A percentile compares a stretch with the other conserved stretches of the same genome.
These are phyloP conservation scores for Dasyurus viverrinus DNA, from an alignment of 2,113 vertebrate species.

Conservation along the genomic window DNA sequence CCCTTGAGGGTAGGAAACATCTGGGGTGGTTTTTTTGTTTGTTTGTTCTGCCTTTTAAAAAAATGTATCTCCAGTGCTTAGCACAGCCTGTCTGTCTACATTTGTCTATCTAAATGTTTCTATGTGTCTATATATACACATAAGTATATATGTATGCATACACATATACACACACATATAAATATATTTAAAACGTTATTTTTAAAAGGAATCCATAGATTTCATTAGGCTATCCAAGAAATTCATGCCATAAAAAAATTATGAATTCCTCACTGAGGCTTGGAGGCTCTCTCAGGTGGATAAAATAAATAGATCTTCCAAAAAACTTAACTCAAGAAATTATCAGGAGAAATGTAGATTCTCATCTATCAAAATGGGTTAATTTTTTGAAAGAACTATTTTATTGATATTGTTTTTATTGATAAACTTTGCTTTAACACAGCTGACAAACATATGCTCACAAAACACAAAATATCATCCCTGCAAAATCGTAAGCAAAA, in stretches of 20 bases:
- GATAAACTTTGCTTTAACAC: neutral
- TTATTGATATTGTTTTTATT: neutral
- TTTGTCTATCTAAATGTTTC: neutral
- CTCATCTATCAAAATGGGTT: neutral
- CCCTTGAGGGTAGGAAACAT: neutral
- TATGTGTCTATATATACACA: neutral
- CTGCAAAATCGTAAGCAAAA: neutral
- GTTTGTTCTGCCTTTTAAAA: neutral
- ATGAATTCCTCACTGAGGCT: neutral
- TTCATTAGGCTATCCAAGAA: neutral
- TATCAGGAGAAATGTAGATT: neutral
- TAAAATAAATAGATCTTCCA: neutral
- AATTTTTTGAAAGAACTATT: neutral
- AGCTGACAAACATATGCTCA: neutral
- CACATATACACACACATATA: neutral
- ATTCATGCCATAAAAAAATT: neutral
- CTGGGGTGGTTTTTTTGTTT: too few relatives aligned
- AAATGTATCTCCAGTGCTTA: neutral
- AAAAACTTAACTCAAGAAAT: neutral
- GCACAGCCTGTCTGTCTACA: neutral
- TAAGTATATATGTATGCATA: fast-evolving
- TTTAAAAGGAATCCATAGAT: neutral
- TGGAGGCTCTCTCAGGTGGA: neutral
- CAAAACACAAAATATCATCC: neutral
- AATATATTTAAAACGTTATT: neutral